Evolutionary conservation across 2,888 invertebrate species (phyloP), one percentile per base, ranked within the genome.

Genomic region (Congeria kusceri): DNA sequence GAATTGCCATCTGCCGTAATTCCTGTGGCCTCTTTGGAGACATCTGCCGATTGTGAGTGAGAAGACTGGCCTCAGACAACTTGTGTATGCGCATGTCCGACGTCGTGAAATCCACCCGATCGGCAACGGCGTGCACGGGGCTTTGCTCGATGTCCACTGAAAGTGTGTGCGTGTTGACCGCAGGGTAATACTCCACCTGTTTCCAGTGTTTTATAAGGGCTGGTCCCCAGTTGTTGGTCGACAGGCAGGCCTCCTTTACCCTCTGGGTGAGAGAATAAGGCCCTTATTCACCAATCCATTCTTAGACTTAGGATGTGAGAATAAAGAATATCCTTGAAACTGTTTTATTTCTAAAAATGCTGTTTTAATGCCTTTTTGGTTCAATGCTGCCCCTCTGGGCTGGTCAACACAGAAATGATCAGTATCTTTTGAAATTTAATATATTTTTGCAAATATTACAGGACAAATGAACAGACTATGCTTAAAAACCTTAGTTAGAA

Each of bases 1-100:
- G 84, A 62, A 91, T 91, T 76, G 91, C 91, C 61, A 87, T 84
- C 68, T 90, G 90, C 29, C 91, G 79, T 82, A 91, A 89, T 76
- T 89, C 89, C 70, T 89, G 80, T 13, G 89, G 88, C 74, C 86
- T 87, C 69, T 84, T 86, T 28, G 85, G 80, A 56, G 85, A 82
- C 64, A 83, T 56, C 20, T 85, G 83, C 29, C 84, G 86, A 20
- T 86, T 82, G 32, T 86, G 80, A 28, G 87, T 85, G 20, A 89
- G 78, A 18, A 91, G 84, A 46, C 86, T 87, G 23, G 89, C 79
- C 74, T 89, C 87, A 25, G 89, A 89, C 58, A 90, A 80, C 71
- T 87, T 86, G 18, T 88, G 88, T 9, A 89, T 80, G 25, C 85
- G 83, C 11, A 88, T 85, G 32, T 87, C 87, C 29, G 87, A 85